Conservation (phyloP, 2,888 invertebrate genomes). For the Anticlea derivata region DNA sequence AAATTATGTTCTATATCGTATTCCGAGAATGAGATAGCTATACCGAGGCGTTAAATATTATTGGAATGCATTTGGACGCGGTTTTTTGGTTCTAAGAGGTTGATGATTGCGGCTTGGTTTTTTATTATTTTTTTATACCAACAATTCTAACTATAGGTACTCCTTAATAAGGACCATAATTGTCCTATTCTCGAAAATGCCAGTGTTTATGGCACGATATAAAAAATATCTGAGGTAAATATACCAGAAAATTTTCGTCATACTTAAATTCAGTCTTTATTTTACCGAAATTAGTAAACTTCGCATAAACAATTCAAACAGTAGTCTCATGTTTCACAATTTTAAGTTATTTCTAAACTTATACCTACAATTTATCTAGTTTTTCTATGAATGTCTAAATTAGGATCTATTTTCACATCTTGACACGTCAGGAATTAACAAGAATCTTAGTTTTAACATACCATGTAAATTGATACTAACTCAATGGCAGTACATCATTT, state of each 20-base stretch:
- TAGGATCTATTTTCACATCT: neutral
- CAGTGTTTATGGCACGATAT: slow-evolving; percentile 48
- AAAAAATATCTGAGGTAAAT: slow-evolving; percentile 33
- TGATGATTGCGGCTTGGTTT: slow-evolving; percentile 26
- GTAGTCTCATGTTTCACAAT: slow-evolving; percentile 7
- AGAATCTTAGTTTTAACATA: neutral
- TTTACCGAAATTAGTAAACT: slow-evolving; percentile 44
- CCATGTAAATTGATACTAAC: slow-evolving; percentile 8
- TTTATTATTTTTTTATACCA: slow-evolving; percentile 1
- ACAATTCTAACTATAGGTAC: slow-evolving; percentile 3
- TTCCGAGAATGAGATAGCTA: too few species aligned
- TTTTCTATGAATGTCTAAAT: slow-evolving; percentile 1
- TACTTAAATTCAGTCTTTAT: slow-evolving; percentile 58
- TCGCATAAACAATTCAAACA: slow-evolving; percentile 17
- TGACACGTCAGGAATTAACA: neutral
- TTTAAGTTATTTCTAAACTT: neutral
- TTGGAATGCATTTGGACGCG: slow-evolving; percentile 58
- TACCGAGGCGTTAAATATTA: slow-evolving; percentile 48
- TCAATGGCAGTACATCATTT: slow-evolving; percentile 30
- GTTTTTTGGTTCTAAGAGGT: slow-evolving; percentile 57
- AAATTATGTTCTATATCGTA: too few species aligned
- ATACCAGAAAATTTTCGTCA: slow-evolving; percentile 39
- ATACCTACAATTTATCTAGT: slow-evolving; percentile 14
- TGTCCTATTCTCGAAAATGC: slow-evolving; percentile 14
- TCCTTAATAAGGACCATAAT: slow-evolving; percentile 2